These are phyloP conservation scores for Parambassis ranga DNA, from an alignment of 2,797 vertebrate genomes.

Conservation along the genomic window DNA sequence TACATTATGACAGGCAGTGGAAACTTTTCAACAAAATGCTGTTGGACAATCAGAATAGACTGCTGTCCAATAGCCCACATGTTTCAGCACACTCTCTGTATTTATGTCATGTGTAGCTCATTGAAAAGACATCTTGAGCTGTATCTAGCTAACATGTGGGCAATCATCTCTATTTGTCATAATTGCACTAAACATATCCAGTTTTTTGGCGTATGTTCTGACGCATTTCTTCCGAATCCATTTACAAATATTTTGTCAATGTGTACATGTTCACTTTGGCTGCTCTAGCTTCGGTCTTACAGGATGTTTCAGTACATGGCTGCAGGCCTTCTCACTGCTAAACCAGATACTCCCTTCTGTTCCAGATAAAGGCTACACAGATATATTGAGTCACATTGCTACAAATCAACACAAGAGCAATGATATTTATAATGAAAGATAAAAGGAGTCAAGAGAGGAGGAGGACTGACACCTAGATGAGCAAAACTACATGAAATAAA, in stretches of 20 bases:
- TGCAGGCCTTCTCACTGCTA: neutral
- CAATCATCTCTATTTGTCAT: conserved; percentile 36
- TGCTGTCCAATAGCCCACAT: conserved; percentile 24
- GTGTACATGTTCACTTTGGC: conserved; percentile 25
- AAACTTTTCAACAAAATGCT: conserved; percentile 35
- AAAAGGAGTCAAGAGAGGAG: conserved; percentile 7
- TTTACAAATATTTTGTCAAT: conserved; percentile 58
- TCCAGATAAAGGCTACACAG: neutral
- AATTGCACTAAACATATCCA: conserved; percentile 47
- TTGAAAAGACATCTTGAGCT: conserved; percentile 13
- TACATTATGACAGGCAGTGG: conserved; percentile 38
- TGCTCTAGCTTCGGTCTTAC: conserved; percentile 26
- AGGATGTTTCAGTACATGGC: conserved; percentile 46
- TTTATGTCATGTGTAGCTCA: conserved; percentile 17
- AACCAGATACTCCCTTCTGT: conserved; percentile 6
- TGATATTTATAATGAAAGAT: conserved; percentile 15
- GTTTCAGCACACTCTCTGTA: conserved; percentile 28
- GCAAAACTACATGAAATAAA: neutral
- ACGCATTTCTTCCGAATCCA: conserved; percentile 37
- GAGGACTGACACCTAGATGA: neutral
- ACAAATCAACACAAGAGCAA: conserved; percentile 3
- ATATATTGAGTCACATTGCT: conserved; percentile 25
- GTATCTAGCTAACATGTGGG: conserved; percentile 19
- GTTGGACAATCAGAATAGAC: conserved; percentile 3
- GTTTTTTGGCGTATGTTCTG: conserved; percentile 58